Percentiles rank a stretch among this genome's conserved stretches.
Conservation (phyloP, 2,888 invertebrate species). For the Drosophila mayaguana region DNA sequence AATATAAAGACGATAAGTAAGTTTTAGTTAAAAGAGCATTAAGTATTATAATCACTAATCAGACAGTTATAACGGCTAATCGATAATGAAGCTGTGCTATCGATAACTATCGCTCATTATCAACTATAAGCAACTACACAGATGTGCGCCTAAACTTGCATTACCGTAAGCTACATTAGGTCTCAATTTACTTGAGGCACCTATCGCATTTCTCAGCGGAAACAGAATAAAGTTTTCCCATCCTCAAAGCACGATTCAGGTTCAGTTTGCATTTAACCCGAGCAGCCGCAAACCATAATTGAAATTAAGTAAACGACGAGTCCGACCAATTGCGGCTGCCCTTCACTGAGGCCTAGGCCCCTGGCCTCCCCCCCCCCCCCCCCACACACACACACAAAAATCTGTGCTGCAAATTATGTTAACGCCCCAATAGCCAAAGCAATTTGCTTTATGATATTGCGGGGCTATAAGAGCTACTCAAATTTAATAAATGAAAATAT, state of each 20-base stretch:
- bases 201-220: background rate
- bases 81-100: too few relatives aligned
- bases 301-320: constrained; percentile 56
- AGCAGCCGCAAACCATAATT: constrained; percentile 53
- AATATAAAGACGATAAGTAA: too few relatives aligned
- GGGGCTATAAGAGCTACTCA: background rate
- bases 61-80: too few relatives aligned
- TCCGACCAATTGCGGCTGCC: background rate
- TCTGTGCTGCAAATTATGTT: constrained; percentile 7
- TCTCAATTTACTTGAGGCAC: background rate
- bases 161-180: too few relatives aligned
- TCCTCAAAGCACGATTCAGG: background rate
- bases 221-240: background rate
- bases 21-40: too few relatives aligned
- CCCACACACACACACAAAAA: too few relatives aligned
- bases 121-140: background rate
- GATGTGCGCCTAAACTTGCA: too few relatives aligned
- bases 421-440: constrained; percentile 12
- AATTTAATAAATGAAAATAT: background rate
- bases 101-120: background rate
- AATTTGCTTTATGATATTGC: constrained; percentile 19
- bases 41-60: too few relatives aligned
- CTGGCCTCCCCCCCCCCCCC: too few relatives aligned
- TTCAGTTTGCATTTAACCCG: constrained; percentile 33
- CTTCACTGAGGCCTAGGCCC: background rate